Conservation (phyloP, 2,888 invertebrate species). For the Drosophila quinaria region DNA sequence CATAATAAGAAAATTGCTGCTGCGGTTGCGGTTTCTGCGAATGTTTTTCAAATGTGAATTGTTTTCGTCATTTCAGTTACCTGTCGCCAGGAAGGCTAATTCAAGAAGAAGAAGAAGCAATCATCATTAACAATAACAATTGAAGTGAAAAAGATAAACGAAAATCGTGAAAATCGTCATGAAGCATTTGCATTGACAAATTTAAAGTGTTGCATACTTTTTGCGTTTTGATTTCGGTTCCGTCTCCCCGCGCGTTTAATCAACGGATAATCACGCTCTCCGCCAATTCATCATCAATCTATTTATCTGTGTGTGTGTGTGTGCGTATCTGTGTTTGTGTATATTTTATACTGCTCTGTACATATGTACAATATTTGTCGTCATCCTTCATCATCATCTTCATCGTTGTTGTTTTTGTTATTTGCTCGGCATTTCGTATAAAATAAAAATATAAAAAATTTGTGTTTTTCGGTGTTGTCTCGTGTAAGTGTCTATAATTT, state of each 20-base stretch:
- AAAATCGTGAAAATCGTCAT: conserved; percentile 27
- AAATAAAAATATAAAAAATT: conserved; percentile 70
- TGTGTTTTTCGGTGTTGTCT: conserved; percentile 79
- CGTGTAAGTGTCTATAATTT: conserved; percentile 80
- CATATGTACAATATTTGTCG: conserved; percentile 79
- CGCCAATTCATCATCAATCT: conserved; percentile 10
- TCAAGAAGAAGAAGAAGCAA: conserved; percentile 16
- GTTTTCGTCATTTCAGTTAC: conserved; percentile 10
- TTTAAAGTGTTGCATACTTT: conserved; percentile 53
- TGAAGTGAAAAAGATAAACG: background rate
- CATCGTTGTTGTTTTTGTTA: conserved; percentile 35
- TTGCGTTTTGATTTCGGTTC: conserved; percentile 39
- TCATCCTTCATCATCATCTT: conserved; percentile 50
- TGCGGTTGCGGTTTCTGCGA: conserved; percentile 41
- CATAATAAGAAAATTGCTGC: conserved; percentile 60
- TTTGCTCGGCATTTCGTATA: conserved; percentile 55
- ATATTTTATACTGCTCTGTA: conserved; percentile 64
- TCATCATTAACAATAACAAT: conserved; percentile 17
- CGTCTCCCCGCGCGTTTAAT: conserved; percentile 22
- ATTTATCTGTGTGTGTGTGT: conserved; percentile 27
- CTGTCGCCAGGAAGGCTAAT: conserved; percentile 15
- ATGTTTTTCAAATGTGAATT: conserved; percentile 27
- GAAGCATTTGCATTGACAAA: conserved; percentile 43
- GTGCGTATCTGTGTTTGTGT: conserved; percentile 56
- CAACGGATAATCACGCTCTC: conserved; percentile 9